Base-by-base conservation (phyloP, 1,140 invertebrate genomes). In the Cepaea nemoralis region DNA sequence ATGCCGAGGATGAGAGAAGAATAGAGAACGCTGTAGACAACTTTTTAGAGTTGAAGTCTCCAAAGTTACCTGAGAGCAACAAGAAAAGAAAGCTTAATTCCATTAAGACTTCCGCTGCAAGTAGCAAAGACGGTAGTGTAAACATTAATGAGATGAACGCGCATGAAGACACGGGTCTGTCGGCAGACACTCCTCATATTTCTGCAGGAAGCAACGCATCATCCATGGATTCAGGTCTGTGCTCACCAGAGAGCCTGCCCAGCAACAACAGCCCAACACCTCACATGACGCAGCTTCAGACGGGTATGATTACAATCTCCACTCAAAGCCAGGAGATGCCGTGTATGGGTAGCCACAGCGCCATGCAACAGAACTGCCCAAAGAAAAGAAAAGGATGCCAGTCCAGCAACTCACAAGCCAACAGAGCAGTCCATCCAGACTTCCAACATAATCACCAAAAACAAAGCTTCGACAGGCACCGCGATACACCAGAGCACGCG, bases 181-280 rank as follows among this genome's bases (percentile, higher is more conserved):
- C 27, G 37, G 12, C 39, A 24, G n/a, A 31, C 55, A 85, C 82
- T 67, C 84, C 84, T 14, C 83, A 83, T 42, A 45, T 73, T 24
- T 76, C 80, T 55, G 73, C 82, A 14, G 73, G 50, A 24, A 81
- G 84, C 66, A 79, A 48, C 37, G 78, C 81, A n/a, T 83, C 84
- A 12, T 85, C 84, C 5, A 73, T 81, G 8, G 84, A 85, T 59
- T 85, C 84, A n/a, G 84, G 84, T 0, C 71, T 85, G 1, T 85
- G 83, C 33, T 85, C 84, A 40, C 84, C 84, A 1, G 84, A 83
- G 27, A 85, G 84, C 70, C 67, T 85, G 22, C 80, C 69, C 31
- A 85, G 84, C 69, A 77, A 81, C 37, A 77, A 77, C 31, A 85
- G 84, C 63, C 84, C 84, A 0, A 55, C 78, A 0, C 78, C 78